Conservation (phyloP, 2,113 vertebrate genomes). For the Esox niger region DNA sequence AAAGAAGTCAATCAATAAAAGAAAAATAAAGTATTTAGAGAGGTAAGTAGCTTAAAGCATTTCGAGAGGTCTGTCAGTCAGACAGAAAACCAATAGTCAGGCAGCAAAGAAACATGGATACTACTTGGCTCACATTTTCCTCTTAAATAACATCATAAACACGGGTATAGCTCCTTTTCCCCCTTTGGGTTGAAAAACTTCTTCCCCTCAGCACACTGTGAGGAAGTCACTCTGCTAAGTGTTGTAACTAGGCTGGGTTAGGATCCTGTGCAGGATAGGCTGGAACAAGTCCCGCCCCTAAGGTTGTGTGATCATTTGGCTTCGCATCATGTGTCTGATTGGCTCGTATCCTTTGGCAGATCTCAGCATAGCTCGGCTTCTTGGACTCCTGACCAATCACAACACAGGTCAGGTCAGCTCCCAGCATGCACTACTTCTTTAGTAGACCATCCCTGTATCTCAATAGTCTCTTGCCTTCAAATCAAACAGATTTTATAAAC, state of each 20-base stretch:
- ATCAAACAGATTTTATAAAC: not conserved
- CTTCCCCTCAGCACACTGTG: not conserved
- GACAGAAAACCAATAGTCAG: not conserved
- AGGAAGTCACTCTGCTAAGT: not conserved
- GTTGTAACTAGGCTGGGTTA: not conserved
- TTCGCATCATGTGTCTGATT: constrained; percentile 55
- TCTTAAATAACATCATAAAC: too few relatives aligned
- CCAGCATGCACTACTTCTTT: too few relatives aligned
- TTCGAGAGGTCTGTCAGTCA: constrained; percentile 5
- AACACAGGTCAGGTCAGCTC: constrained; percentile 17
- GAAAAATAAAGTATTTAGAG: constrained; percentile 24
- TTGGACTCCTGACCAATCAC: constrained; percentile 75
- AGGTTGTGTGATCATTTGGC: constrained; percentile 71
- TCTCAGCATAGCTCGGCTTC: constrained; percentile 86
- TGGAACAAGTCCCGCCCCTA: constrained; percentile 55
- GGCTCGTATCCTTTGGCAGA: constrained; percentile 83
- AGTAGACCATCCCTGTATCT: too few relatives aligned
- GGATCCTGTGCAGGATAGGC: constrained; percentile 9
- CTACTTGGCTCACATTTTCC: too few relatives aligned
- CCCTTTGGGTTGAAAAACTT: not conserved
- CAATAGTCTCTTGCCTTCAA: too few relatives aligned
- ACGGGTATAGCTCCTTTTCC: too few relatives aligned
- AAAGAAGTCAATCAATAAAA: constrained; percentile 12
- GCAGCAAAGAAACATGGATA: too few relatives aligned
- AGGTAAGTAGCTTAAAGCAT: not conserved